These are phyloP conservation scores for Falco naumanni DNA, from an alignment of 2,797 vertebrate genomes.

Conservation along the genomic window DNA sequence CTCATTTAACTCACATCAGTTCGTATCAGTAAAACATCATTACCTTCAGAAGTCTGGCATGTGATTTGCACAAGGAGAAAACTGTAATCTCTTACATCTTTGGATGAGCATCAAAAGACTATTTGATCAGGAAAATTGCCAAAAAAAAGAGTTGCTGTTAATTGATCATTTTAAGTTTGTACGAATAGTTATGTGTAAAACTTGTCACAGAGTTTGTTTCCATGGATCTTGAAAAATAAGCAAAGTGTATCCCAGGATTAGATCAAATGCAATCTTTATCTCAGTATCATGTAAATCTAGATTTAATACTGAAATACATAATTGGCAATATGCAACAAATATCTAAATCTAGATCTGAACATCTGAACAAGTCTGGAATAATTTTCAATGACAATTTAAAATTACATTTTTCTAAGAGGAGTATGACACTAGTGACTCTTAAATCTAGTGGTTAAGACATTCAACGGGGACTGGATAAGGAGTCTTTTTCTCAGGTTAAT, in stretches of 20 bases:
- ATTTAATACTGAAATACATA: neutral
- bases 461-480: neutral
- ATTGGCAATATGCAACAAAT: neutral
- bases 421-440: neutral
- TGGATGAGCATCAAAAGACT: neutral
- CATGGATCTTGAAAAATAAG: neutral
- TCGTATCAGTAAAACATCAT: neutral
- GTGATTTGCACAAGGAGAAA: neutral
- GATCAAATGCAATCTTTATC: neutral
- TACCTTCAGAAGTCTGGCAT: neutral
- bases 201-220: neutral
- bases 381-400: neutral
- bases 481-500: neutral
- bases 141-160: neutral
- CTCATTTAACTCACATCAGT: neutral
- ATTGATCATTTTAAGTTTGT: neutral
- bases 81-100: neutral
- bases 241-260: neutral
- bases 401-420: neutral
- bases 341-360: neutral
- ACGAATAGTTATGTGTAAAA: neutral
- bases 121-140: neutral
- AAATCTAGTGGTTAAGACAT: neutral
- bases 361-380: neutral
- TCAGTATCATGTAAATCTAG: neutral